A percentile compares a stretch with the other conserved stretches of the same genome.
These are phyloP conservation scores for Spatula versicolor DNA, from an alignment of 2,797 vertebrate species.

Conservation along the genomic window DNA sequence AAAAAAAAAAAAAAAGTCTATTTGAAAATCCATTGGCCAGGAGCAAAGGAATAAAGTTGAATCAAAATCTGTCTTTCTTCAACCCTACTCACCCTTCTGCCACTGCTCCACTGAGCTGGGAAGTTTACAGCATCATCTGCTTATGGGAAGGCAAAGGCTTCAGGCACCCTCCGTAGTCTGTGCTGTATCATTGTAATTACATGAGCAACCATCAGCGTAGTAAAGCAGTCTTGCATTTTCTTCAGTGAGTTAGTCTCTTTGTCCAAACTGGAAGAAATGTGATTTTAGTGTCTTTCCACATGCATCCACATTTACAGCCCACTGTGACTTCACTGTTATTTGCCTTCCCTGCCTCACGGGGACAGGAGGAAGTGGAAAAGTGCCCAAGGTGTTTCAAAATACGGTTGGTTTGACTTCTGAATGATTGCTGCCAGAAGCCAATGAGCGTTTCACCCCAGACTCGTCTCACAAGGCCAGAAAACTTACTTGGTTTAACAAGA, in stretches of 20 bases:
- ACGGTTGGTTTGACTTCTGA: background rate
- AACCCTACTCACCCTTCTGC: background rate
- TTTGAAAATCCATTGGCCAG: background rate
- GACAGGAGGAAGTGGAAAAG: background rate
- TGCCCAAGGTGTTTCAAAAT: background rate
- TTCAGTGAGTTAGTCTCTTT: background rate
- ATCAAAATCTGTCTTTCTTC: background rate
- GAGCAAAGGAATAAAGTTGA: background rate
- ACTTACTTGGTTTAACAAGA: background rate
- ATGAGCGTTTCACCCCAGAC: background rate
- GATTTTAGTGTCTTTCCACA: background rate
- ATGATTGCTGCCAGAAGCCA: slow-evolving; percentile 8
- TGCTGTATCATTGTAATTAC: background rate
- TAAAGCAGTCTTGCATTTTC: background rate
- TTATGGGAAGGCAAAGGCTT: background rate
- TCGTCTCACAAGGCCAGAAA: slow-evolving; percentile 5
- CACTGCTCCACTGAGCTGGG: background rate
- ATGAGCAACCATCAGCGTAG: background rate
- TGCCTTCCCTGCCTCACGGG: background rate
- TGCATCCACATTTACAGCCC: rapidly evolving
- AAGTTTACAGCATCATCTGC: background rate
- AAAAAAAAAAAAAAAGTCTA: background rate
- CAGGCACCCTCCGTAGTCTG: background rate
- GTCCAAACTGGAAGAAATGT: background rate
- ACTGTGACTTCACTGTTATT: background rate